Evolutionary conservation across 2,113 vertebrate species (phyloP).

Genomic region (Canis aureus): DNA sequence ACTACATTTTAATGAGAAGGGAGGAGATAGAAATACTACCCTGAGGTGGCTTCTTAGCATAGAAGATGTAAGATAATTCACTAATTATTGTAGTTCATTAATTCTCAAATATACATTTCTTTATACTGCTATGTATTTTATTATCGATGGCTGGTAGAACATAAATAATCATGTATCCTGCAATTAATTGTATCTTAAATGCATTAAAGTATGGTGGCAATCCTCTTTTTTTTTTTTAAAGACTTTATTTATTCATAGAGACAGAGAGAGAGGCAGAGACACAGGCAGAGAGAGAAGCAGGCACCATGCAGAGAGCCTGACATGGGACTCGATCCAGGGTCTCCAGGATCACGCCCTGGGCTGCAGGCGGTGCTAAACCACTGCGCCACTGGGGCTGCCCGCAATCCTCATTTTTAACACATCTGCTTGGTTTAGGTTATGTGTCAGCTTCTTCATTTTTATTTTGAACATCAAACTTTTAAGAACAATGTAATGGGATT

Average conservation of each 20-base stretch:
- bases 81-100: slow-evolving; percentile 31
- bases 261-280: too few relatives aligned
- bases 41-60: not conserved
- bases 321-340: too few relatives aligned
- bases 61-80: not conserved
- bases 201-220: not conserved
- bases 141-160: not conserved
- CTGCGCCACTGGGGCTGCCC: too few relatives aligned
- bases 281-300: too few relatives aligned
- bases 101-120: not conserved
- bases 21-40: not conserved
- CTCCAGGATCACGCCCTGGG: too few relatives aligned
- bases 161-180: not conserved
- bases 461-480: slow-evolving; percentile 9
- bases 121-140: not conserved
- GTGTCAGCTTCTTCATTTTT: slow-evolving; percentile 23
- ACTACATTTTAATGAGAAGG: not conserved
- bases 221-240: not conserved
- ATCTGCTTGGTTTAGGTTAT: not conserved
- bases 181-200: not conserved
- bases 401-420: not conserved
- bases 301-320: too few relatives aligned
- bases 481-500: not conserved
- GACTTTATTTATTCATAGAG: too few relatives aligned
- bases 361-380: too few relatives aligned